Percentiles rank a stretch among this genome's conserved stretches.
These are phyloP conservation scores for Eutrigla gurnardus DNA, from an alignment of 2,797 vertebrate species.

Conservation along the genomic window DNA sequence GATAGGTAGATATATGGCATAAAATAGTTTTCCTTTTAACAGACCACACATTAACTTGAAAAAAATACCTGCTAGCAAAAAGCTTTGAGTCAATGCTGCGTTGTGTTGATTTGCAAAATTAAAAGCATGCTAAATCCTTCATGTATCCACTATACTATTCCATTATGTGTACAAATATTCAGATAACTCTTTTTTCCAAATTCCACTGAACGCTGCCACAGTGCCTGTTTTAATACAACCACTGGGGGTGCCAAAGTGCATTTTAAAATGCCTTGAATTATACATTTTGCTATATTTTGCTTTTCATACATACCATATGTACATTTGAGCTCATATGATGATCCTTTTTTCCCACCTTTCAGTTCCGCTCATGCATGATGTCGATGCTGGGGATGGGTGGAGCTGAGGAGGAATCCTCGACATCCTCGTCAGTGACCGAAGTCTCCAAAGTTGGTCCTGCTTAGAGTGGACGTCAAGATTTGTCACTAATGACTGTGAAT, in stretches of 20 bases:
- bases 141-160: not conserved
- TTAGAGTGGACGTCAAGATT: slow-evolving; percentile 33
- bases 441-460: slow-evolving; percentile 80
- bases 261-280: not conserved
- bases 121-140: not conserved
- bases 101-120: not conserved
- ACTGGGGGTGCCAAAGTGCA: not conserved
- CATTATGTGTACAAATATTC: not conserved
- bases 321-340: not conserved
- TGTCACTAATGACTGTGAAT: slow-evolving; percentile 28
- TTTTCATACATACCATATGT: not conserved
- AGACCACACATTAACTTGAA: no score
- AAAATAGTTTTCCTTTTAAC: no score
- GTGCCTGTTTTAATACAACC: not conserved
- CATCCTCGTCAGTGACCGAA: slow-evolving; percentile 78
- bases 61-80: no score
- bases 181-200: not conserved
- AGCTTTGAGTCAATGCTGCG: not conserved
- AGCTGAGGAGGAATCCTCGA: slow-evolving; percentile 75
- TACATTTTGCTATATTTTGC: not conserved
- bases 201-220: not conserved
- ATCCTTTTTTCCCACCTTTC: slow-evolving; percentile 28
- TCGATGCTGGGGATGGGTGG: slow-evolving; percentile 77
- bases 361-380: slow-evolving; percentile 84
- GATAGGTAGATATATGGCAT: no score